These are phyloP conservation scores for Zosterops hypoxanthus DNA, from an alignment of 2,113 vertebrate genomes.

Conservation along the genomic window DNA sequence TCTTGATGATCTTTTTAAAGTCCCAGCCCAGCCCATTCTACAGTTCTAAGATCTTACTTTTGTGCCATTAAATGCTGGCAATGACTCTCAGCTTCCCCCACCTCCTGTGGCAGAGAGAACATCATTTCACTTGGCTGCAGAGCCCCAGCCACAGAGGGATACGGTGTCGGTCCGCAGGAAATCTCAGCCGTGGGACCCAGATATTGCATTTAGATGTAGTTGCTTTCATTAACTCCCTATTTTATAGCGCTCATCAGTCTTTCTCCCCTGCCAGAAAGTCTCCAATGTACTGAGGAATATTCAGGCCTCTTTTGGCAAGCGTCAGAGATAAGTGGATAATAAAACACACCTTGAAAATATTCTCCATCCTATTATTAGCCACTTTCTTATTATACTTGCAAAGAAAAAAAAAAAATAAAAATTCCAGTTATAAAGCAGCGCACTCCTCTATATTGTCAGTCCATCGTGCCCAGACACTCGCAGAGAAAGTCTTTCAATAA, in stretches of 20 bases:
- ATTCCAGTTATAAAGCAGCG: background rate
- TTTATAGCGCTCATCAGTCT: constrained; percentile 32
- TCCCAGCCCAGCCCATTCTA: background rate
- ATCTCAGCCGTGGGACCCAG: background rate
- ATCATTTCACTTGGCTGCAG: background rate
- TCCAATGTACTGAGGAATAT: constrained; percentile 43
- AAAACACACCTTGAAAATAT: constrained; percentile 46
- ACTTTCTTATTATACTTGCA: constrained; percentile 39
- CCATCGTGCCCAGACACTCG: background rate
- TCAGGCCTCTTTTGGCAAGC: constrained; percentile 55
- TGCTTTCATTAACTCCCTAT: constrained; percentile 10
- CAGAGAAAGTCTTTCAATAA: background rate
- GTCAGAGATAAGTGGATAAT: constrained; percentile 39
- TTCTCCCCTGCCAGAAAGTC: constrained; percentile 24
- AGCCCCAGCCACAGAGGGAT: background rate
- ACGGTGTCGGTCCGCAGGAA: background rate
- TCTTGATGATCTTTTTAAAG: background rate
- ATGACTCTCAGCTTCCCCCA: background rate
- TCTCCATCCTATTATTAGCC: constrained; percentile 39
- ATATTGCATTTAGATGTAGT: background rate
- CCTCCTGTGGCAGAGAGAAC: background rate
- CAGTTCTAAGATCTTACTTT: background rate
- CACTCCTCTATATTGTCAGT: background rate
- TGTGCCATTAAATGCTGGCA: background rate
- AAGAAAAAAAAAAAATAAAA: background rate